Evolutionary conservation across 1,140 invertebrate genomes (phyloP).

Genomic region (Drosophila nigrodunni): DNA sequence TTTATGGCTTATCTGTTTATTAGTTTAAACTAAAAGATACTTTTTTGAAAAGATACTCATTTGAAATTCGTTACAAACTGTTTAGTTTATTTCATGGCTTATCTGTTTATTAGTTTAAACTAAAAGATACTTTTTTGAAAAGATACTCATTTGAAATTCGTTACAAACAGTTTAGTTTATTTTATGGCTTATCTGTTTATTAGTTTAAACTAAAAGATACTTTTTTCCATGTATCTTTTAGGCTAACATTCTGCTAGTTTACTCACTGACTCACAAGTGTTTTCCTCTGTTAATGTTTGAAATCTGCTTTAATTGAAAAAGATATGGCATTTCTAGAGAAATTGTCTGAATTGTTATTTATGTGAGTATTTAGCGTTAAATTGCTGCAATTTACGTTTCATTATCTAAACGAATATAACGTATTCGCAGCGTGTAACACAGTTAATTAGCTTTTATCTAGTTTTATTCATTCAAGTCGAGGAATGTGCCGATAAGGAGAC

Average conservation of each 20-base stretch:
- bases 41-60: no score
- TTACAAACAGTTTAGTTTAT: no score
- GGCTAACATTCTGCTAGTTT: no score
- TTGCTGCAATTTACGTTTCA: not conserved
- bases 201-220: no score
- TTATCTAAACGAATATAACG: not conserved
- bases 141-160: not conserved
- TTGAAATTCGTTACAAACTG: not conserved
- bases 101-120: not conserved
- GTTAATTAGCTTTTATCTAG: not conserved
- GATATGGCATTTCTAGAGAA: not conserved
- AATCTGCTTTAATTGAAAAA: not conserved
- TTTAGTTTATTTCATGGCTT: not conserved
- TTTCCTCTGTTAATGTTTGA: not conserved
- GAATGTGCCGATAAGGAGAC: constrained; percentile 21
- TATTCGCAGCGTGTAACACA: constrained; percentile 1
- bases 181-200: not conserved
- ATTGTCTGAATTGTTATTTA: not conserved
- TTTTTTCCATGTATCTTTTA: not conserved
- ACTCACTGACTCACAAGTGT: no score
- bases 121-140: no score
- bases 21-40: no score
- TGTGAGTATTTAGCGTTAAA: constrained; percentile 2
- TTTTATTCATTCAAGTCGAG: not conserved
- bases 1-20: no score